Conservation (phyloP, 2,888 invertebrate species). For the Euzetes globulus region DNA sequence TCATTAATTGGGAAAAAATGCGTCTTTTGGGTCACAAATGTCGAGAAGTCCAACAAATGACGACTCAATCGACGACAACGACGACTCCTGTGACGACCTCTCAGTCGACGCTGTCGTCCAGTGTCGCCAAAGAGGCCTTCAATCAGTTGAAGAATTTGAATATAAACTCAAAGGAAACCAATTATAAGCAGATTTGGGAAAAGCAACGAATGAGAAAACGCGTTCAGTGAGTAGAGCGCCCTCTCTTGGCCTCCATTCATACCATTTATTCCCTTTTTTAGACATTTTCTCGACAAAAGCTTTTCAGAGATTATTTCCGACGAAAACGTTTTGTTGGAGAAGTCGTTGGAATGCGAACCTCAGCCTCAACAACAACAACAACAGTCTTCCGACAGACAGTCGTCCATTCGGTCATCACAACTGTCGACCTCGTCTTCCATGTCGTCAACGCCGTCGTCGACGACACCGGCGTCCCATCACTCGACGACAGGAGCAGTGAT, state of each 20-base stretch:
- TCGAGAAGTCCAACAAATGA: conserved; percentile 44
- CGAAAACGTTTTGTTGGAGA: conserved; percentile 26
- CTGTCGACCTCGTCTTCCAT: background rate
- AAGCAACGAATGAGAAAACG: conserved; percentile 34
- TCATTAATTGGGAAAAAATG: conserved; percentile 90
- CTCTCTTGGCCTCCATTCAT: background rate
- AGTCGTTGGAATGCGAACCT: conserved; percentile 29
- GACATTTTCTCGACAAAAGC: conserved; percentile 19
- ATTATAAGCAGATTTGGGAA: conserved; percentile 33
- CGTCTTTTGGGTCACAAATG: conserved; percentile 97
- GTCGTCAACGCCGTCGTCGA: conserved; percentile 27
- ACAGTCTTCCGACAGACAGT: background rate
- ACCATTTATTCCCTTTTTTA: background rate
- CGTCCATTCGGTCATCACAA: background rate
- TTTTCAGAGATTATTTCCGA: conserved; percentile 31
- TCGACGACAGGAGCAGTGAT: conserved; percentile 50
- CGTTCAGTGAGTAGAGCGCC: conserved; percentile 29
- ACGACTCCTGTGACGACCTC: conserved; percentile 1
- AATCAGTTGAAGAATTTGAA: background rate
- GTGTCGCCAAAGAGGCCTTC: background rate
- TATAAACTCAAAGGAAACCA: background rate
- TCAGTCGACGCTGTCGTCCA: background rate
- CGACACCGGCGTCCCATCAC: background rate
- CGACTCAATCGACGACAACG: background rate
- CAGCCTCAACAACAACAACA: background rate